These are phyloP conservation scores for Rotaria magnacalcarata DNA, from an alignment of 2,888 invertebrate species.

Conservation along the genomic window DNA sequence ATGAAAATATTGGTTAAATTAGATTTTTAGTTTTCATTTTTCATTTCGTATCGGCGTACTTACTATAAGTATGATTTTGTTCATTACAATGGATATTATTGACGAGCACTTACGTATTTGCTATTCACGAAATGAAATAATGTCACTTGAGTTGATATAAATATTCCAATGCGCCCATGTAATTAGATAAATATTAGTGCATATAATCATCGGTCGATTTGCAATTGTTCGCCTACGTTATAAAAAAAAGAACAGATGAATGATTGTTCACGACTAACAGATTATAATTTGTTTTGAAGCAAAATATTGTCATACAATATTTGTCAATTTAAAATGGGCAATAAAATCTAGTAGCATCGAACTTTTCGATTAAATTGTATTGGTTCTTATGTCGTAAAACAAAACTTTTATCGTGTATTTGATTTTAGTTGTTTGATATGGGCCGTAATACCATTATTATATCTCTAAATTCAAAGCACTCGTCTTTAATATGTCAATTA, in stretches of 20 bases:
- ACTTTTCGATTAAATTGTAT: too few species aligned
- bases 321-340: background rate
- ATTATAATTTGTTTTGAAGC: background rate
- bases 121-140: background rate
- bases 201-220: background rate
- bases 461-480: too few species aligned
- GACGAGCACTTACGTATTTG: background rate
- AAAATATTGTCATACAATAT: background rate
- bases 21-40: background rate
- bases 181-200: background rate
- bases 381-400: too few species aligned
- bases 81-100: background rate
- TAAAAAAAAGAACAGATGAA: background rate
- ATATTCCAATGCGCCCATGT: background rate
- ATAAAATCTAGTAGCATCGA: too few species aligned
- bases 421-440: too few species aligned
- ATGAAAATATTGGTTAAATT: background rate
- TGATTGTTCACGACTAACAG: background rate
- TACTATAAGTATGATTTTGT: background rate
- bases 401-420: too few species aligned
- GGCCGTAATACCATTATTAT: too few species aligned
- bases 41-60: background rate
- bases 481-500: too few species aligned
- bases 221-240: background rate
- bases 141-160: background rate